Conservation (phyloP, 2,888 invertebrate species). For the Lamellibrachia columna region DNA sequence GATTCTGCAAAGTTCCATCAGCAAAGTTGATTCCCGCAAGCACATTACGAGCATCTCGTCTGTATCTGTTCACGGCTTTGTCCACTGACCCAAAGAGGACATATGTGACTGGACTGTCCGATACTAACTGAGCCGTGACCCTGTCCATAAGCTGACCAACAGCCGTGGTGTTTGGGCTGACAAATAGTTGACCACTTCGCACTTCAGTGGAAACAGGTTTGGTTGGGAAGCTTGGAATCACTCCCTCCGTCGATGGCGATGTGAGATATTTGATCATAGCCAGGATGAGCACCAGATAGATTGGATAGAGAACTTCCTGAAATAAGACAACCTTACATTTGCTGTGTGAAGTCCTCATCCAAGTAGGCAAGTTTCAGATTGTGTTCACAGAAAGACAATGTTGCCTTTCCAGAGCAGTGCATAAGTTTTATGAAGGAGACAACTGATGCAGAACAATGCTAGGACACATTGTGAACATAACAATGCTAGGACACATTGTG, state of each 20-base stretch:
- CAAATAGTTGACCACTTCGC: slow-evolving; percentile 40
- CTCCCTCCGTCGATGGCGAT: slow-evolving; percentile 42
- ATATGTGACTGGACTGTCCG: slow-evolving; percentile 66
- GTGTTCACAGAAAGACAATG: slow-evolving; percentile 28
- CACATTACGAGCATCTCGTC: slow-evolving; percentile 70
- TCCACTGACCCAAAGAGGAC: slow-evolving; percentile 71
- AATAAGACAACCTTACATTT: slow-evolving; percentile 43
- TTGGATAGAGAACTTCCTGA: slow-evolving; percentile 81
- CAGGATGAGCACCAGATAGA: slow-evolving; percentile 80
- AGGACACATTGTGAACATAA: no score
- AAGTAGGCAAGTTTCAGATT: background rate
- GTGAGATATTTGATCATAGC: slow-evolving; percentile 70
- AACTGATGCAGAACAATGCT: background rate
- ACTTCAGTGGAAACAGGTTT: slow-evolving; percentile 24
- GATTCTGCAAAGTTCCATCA: slow-evolving; percentile 29
- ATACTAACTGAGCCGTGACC: slow-evolving; percentile 57
- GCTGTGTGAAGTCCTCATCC: background rate
- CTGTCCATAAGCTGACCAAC: slow-evolving; percentile 40
- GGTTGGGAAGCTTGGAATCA: slow-evolving; percentile 41
- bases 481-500: no score
- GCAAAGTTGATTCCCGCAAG: slow-evolving; percentile 73
- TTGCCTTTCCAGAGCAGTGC: background rate
- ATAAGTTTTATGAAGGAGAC: background rate
- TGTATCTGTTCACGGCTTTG: slow-evolving; percentile 76
- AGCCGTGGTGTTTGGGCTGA: slow-evolving; percentile 49